Base-by-base conservation (phyloP, 2,888 invertebrate genomes). In the Kuschelorhynchus macadamiae region DNA sequence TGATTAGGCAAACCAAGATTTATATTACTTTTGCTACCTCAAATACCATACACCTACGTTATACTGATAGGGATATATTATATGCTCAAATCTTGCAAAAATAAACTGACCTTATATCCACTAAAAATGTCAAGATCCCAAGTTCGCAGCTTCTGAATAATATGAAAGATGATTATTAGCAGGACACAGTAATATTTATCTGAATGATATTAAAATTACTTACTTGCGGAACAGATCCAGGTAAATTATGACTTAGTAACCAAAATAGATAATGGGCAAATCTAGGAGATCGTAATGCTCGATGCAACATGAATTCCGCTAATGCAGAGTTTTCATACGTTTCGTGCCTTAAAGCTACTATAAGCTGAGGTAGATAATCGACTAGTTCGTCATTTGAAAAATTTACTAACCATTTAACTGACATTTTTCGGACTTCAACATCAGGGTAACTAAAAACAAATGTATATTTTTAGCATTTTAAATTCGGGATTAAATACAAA, bases 201-300 rank as follows among this genome's bases (percentile, higher is more conserved):
- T 25, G 25, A 25, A 25, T 5, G 3, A 25, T 25, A n/a, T n/a
- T n/a, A n/a, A n/a, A n/a, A n/a, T n/a, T 21, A 53, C 60, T 71
- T 85, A 93, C 94, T 86, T 94, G 94, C 18, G 94, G 93, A 74
- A 90, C 90, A 79, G 88, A 87, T 33, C 93, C 93, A 0, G 95
- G 95, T 72, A 95, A 85, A 39, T 91, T 91, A 79, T 95, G 95
- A 39, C 93, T 92, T 60, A 96, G 83, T 70, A 95, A 86, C 98
- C 98, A 99, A 83, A 97, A 98, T 75, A 98, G 87, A 77, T 93
- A 91, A 84, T 98, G 98, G 0, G 98, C 96, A 56, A 98, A 93
- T 57, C 96, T 89, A 0, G 97, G 94, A 12, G 95, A 95, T 25
- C 91, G 87, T 64, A 97, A 85, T 0, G 97, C 91, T 68, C 95